phyloP scores from a whole-genome alignment of 2,888 invertebrate genomes.

The Atethmia centrago region DNA sequence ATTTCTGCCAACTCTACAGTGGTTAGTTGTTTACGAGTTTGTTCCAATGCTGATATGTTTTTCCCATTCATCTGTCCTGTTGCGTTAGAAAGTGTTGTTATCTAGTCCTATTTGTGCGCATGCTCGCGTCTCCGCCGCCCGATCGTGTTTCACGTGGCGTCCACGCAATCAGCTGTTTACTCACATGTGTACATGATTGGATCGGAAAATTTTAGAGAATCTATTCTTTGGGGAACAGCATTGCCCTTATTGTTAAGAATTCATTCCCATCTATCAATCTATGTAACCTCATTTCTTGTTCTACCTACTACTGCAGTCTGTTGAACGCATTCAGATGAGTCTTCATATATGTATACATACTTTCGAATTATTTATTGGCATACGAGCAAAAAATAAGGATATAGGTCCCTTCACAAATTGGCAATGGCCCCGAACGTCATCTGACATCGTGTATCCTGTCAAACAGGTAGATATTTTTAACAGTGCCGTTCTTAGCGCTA shows the following conservation, averaged over 20 bases:
- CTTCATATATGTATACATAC: not conserved
- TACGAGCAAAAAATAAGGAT: constrained; percentile 42
- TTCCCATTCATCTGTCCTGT: constrained; percentile 28
- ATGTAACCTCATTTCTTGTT: not conserved
- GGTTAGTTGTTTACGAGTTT: constrained; percentile 24
- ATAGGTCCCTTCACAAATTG: constrained; percentile 71
- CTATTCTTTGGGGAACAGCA: constrained; percentile 8
- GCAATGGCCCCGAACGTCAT: constrained; percentile 82
- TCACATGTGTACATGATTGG: constrained; percentile 74
- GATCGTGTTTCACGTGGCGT: constrained; percentile 78
- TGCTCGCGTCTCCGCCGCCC: constrained; percentile 70
- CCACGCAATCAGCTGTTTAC: constrained; percentile 80
- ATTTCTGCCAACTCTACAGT: constrained; percentile 8
- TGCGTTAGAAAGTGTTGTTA: constrained; percentile 60
- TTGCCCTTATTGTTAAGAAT: constrained; percentile 23
- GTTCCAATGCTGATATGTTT: constrained; percentile 14
- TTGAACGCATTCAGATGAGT: not conserved
- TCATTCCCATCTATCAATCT: not conserved
- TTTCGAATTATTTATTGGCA: not conserved
- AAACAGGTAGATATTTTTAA: constrained; percentile 89
- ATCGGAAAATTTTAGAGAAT: constrained; percentile 66
- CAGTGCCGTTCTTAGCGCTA: constrained; percentile 86
- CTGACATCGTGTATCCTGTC: constrained; percentile 78
- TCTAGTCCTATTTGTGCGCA: constrained; percentile 56
- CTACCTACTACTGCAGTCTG: not conserved